phyloP scores from a whole-genome alignment of 2,113 vertebrate genomes.

The Neolamprologus brichardi region DNA sequence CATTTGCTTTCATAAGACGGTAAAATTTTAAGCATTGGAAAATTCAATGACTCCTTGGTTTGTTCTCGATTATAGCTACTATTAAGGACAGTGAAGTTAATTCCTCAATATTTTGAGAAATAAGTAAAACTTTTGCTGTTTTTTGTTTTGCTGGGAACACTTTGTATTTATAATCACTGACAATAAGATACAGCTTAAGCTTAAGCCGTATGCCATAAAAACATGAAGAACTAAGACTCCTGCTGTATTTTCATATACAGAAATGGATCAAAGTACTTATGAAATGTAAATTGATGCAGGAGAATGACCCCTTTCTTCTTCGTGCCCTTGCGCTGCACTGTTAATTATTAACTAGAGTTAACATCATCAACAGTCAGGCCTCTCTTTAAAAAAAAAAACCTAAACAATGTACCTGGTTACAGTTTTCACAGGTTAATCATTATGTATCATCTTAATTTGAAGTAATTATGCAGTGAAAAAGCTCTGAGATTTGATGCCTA shows the following conservation, averaged over 20 bases:
- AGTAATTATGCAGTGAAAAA: not conserved
- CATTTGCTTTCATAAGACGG: not conserved
- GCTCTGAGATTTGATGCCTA: not conserved
- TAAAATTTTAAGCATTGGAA: not conserved
- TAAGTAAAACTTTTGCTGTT: not conserved
- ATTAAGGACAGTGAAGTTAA: not conserved
- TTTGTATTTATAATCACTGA: not conserved
- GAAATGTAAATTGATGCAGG: not conserved
- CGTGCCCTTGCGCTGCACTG: not conserved
- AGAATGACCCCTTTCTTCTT: not conserved
- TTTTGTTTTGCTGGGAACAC: not conserved
- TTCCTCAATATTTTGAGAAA: not conserved
- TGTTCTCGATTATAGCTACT: not conserved
- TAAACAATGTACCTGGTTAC: not conserved
- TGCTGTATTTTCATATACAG: not conserved
- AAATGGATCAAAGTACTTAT: not conserved
- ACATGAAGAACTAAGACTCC: not conserved
- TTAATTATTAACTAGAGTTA: not conserved
- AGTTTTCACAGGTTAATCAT: not conserved
- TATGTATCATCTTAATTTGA: not conserved
- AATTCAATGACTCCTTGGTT: not conserved
- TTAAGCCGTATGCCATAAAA: not conserved
- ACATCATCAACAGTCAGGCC: not conserved
- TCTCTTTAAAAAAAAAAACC: accelerated
- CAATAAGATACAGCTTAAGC: not conserved